Conservation (phyloP, 2,888 invertebrate species). For the Sarcophaga rosellei region DNA sequence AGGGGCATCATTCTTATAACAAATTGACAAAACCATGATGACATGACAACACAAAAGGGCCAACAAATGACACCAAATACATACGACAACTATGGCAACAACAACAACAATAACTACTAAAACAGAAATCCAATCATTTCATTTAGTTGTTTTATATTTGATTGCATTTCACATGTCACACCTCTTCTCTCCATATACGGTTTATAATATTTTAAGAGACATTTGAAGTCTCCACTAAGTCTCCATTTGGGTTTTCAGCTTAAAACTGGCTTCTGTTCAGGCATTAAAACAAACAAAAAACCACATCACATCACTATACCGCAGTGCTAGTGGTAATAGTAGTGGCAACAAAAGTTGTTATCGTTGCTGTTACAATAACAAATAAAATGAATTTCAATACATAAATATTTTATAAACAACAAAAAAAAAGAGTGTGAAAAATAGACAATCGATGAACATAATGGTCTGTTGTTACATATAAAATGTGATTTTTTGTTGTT, state of each 20-base stretch:
- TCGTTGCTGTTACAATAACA: not conserved
- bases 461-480: too few species aligned
- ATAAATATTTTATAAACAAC: too few species aligned
- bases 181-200: not conserved
- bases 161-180: not conserved
- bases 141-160: slow-evolving; percentile 36
- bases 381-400: too few species aligned
- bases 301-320: not conserved
- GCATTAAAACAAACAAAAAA: slow-evolving; percentile 20
- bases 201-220: slow-evolving; percentile 47
- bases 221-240: slow-evolving; percentile 63
- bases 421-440: too few species aligned
- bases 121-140: slow-evolving; percentile 54
- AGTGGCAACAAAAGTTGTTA: slow-evolving; percentile 10
- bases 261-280: slow-evolving; percentile 48
- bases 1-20: slow-evolving; percentile 16
- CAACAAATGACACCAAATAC: slow-evolving; percentile 55
- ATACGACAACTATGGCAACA: slow-evolving; percentile 5
- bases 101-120: slow-evolving; percentile 11
- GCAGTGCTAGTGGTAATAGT: not conserved
- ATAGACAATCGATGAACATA: too few species aligned
- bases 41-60: slow-evolving; percentile 60
- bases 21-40: slow-evolving; percentile 59
- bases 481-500: too few species aligned
- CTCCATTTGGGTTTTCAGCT: slow-evolving; percentile 58